Evolutionary conservation across 2,797 vertebrate genomes (phyloP).

Genomic region (Megaceryle alcyon): DNA sequence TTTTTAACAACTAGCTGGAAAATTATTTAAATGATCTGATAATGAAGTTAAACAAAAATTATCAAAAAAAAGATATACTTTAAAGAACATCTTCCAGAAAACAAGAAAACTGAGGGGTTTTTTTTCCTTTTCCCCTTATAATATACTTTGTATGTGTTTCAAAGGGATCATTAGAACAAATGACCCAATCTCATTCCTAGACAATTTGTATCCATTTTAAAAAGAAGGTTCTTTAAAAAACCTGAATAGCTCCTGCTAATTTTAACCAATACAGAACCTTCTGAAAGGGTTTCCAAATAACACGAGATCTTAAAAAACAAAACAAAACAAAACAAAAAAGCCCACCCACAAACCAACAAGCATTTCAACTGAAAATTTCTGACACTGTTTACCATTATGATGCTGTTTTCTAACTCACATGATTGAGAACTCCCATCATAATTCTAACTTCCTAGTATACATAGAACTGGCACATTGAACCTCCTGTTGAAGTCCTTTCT

Average conservation of each 20-base stretch:
- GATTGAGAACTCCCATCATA: background rate
- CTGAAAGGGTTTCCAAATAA: background rate
- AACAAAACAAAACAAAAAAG: too few relatives aligned
- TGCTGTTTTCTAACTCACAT: background rate
- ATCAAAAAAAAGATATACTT: background rate
- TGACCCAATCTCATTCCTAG: background rate
- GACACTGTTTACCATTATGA: background rate
- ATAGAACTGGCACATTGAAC: background rate
- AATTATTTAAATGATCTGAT: background rate
- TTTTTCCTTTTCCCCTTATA: rapidly evolving
- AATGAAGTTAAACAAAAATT: background rate
- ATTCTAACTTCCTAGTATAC: background rate
- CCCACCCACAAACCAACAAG: background rate
- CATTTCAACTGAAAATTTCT: background rate
- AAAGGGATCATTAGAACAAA: background rate
- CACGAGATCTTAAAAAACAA: background rate
- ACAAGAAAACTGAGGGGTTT: background rate
- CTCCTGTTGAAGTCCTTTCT: background rate
- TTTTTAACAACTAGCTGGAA: background rate
- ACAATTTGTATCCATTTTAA: background rate
- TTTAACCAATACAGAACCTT: background rate
- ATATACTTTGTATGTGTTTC: background rate
- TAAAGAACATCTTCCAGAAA: background rate
- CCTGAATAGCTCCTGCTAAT: background rate
- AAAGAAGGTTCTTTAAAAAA: background rate